These are phyloP conservation scores for Hydropsyche tenuis DNA, from an alignment of 1,140 invertebrate species.

Conservation along the genomic window DNA sequence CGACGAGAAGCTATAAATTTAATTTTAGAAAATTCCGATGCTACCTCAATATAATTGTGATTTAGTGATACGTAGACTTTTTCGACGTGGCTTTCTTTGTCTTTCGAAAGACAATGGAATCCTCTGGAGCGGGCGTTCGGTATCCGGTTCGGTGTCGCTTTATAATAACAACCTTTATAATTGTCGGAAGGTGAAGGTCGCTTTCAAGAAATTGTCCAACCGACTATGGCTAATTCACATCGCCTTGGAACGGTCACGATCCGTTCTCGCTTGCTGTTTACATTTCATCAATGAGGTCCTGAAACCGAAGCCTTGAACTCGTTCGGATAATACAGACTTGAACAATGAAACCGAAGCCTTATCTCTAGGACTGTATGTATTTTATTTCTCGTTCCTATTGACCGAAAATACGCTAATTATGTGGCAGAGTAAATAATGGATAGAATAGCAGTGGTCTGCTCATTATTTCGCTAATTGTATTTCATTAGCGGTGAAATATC, in stretches of 20 bases:
- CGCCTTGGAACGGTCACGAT: constrained; percentile 29
- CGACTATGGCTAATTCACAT: background rate
- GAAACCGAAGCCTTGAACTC: constrained; percentile 1
- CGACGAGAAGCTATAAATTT: background rate
- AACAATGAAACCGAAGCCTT: background rate
- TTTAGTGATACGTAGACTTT: background rate
- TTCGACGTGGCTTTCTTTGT: constrained; percentile 7
- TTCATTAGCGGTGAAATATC: background rate
- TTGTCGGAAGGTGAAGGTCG: constrained; percentile 32
- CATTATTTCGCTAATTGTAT: constrained; percentile 6
- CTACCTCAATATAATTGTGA: no score
- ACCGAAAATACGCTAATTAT: constrained; percentile 1
- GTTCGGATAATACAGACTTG: background rate
- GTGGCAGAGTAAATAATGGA: background rate
- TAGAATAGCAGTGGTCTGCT: background rate
- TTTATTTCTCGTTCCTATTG: background rate
- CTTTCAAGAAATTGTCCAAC: constrained; percentile 30
- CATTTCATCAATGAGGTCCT: background rate
- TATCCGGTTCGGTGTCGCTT: constrained; percentile 27
- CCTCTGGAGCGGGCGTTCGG: background rate
- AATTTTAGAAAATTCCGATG: no score
- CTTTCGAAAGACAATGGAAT: constrained; percentile 23
- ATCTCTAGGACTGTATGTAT: background rate
- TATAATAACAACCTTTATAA: constrained; percentile 15
- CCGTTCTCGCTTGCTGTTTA: background rate